phyloP scores from a whole-genome alignment of 2,113 vertebrate species.

The Calyptomena viridis region DNA sequence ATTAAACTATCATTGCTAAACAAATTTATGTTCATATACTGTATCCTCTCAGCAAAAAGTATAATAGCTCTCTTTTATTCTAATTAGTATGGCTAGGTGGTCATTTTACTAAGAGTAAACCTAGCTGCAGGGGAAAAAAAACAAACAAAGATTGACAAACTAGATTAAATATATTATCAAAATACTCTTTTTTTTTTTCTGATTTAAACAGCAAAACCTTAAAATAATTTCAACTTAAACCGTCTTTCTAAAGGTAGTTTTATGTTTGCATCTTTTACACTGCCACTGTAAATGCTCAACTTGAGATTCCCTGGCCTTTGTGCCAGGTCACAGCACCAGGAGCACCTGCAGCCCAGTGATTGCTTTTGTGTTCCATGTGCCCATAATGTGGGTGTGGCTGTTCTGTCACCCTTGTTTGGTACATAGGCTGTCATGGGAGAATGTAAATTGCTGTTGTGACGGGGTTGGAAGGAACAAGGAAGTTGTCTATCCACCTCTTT shows the following conservation, averaged over 20 bases:
- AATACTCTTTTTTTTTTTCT: not conserved
- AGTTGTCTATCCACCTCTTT: not conserved
- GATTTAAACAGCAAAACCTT: not conserved
- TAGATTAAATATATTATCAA: not conserved
- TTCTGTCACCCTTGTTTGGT: not conserved
- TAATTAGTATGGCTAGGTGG: not conserved
- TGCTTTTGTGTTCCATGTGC: not conserved
- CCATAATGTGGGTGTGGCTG: not conserved
- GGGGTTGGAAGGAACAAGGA: fast-evolving
- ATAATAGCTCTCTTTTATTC: not conserved
- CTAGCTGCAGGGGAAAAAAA: not conserved
- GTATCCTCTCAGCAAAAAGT: not conserved
- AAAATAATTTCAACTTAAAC: not conserved
- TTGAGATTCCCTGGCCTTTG: not conserved
- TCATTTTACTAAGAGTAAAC: not conserved
- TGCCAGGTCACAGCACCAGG: not conserved
- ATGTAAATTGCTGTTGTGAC: fast-evolving
- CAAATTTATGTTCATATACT: not conserved
- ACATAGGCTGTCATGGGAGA: not conserved
- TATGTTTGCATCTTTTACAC: not conserved
- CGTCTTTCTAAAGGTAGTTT: not conserved
- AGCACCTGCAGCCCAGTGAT: not conserved
- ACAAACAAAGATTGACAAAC: not conserved
- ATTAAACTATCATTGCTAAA: not conserved
- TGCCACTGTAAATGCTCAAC: not conserved